Percentiles rank a stretch among this genome's conserved stretches.
Evolutionary conservation across 2,113 vertebrate species (phyloP).

Genomic region (Amazona vittata): DNA sequence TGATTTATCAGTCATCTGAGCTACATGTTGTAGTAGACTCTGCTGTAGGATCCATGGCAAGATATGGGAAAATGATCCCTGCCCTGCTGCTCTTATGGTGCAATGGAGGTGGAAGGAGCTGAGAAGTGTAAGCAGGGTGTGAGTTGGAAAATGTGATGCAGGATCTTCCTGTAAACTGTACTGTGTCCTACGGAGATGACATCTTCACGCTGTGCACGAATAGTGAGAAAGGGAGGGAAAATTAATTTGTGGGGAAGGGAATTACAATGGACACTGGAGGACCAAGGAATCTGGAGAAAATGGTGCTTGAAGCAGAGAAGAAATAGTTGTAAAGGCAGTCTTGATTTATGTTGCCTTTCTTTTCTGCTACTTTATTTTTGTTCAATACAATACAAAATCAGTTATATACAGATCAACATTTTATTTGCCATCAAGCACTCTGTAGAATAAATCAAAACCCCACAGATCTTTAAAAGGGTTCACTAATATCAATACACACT

Average conservation of each 20-base stretch:
- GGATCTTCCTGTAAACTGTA: neutral
- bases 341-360: neutral
- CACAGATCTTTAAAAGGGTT: neutral
- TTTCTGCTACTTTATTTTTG: neutral
- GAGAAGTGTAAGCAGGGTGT: neutral
- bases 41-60: neutral
- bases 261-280: neutral
- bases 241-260: neutral
- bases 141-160: neutral
- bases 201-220: neutral
- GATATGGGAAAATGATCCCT: neutral
- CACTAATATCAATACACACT: neutral
- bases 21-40: neutral
- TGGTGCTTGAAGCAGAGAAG: neutral
- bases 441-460: neutral
- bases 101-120: neutral
- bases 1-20: neutral
- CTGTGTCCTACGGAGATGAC: neutral
- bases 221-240: neutral
- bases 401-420: neutral
- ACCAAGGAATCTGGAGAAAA: neutral
- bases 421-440: neutral
- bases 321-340: neutral
- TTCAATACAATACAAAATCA: neutral
- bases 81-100: rapidly evolving